Evolutionary conservation across 2,113 vertebrate genomes (phyloP).

Genomic region (Herpetotheres cachinnans): DNA sequence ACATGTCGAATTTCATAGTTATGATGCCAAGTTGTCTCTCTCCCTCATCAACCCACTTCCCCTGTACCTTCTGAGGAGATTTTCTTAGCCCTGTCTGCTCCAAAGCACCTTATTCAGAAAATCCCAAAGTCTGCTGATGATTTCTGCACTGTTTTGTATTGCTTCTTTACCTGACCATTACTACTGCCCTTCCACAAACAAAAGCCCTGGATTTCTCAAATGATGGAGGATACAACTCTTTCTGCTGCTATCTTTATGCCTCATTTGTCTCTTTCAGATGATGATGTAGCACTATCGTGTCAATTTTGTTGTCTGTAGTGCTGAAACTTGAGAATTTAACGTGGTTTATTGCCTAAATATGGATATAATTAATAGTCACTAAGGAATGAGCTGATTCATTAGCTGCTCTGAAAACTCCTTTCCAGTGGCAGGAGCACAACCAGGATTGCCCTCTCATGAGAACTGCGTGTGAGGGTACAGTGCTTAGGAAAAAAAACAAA

Average conservation of each 20-base stretch:
- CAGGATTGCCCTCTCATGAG: not conserved
- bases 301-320: not conserved
- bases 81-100: not conserved
- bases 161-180: not conserved
- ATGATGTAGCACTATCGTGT: not conserved
- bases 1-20: not conserved
- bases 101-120: not conserved
- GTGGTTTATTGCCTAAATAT: not conserved
- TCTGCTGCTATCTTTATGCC: not conserved
- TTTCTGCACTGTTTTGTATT: not conserved
- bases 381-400: not conserved
- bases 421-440: not conserved
- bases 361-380: not conserved
- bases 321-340: not conserved
- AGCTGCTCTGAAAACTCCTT: not conserved
- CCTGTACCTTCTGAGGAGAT: not conserved
- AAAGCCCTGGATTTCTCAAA: not conserved
- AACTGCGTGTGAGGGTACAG: accelerated
- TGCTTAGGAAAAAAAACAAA: no score
- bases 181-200: not conserved
- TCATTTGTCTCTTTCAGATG: not conserved
- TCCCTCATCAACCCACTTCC: not conserved
- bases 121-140: not conserved
- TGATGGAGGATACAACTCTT: not conserved
- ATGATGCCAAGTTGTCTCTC: not conserved